Percentiles rank a stretch among this genome's conserved stretches.
These are phyloP conservation scores for Zaprionus lachaisei DNA, from an alignment of 1,140 invertebrate species.

Conservation along the genomic window DNA sequence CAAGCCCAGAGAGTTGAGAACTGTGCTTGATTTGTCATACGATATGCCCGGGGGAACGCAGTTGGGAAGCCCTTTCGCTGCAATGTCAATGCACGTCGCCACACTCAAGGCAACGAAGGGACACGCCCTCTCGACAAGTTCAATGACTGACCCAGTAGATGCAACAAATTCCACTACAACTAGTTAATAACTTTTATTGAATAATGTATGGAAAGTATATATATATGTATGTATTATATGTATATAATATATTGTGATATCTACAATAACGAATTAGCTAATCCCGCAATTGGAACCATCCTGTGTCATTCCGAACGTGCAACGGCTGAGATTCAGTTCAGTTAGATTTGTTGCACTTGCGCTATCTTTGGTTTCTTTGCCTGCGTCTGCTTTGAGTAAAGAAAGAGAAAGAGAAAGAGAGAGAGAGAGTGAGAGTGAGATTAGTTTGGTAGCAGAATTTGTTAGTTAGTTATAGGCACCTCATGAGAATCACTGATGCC, in stretches of 20 bases:
- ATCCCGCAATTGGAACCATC: conserved; percentile 15
- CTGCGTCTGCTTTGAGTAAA: conserved; percentile 35
- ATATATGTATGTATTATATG: too few relatives aligned
- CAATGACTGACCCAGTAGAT: conserved; percentile 63
- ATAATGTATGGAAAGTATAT: conserved; percentile 17
- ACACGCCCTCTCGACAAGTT: conserved; percentile 49
- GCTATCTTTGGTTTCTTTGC: conserved; percentile 69
- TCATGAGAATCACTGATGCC: conserved; percentile 34
- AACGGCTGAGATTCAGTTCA: not conserved
- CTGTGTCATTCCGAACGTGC: conserved; percentile 39
- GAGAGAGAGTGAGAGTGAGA: too few relatives aligned
- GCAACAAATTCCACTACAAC: not conserved
- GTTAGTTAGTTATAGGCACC: conserved; percentile 8
- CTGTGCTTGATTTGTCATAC: conserved; percentile 54
- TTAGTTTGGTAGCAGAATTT: not conserved
- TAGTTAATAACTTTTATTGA: conserved; percentile 47
- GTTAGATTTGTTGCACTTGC: conserved; percentile 63
- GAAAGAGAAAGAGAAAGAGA: not conserved
- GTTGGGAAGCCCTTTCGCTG: conserved; percentile 65
- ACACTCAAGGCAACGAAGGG: conserved; percentile 1
- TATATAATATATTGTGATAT: conserved; percentile 31
- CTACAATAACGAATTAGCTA: conserved; percentile 51
- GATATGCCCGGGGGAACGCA: conserved; percentile 38
- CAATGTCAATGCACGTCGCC: conserved; percentile 67
- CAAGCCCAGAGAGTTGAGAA: not conserved